Base-by-base conservation (phyloP, 2,797 vertebrate genomes). In the Macroramphosus scolopax region DNA sequence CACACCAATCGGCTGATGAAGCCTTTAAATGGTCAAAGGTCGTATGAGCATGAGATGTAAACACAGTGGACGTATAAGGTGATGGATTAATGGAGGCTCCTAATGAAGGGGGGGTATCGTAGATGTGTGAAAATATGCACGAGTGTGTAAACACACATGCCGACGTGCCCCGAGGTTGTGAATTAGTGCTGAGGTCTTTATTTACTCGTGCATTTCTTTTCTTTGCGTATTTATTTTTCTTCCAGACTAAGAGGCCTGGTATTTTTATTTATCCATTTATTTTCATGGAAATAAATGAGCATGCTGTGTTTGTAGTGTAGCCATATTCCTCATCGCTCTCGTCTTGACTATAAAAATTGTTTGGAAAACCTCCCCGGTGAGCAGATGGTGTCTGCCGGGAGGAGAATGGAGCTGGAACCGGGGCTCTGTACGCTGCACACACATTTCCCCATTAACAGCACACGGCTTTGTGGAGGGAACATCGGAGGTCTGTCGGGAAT, bases 381-480 rank as follows among this genome's bases (percentile, higher is more conserved):
- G 80, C 87, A 90, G 89, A 91, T 91, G 89, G 84, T 38, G 49
- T 86, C 85, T 81, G 83, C 76, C 67, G 60, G 72, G 80, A 83
- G 75, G 65, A 84, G 73, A 82, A 71, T 54, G 57, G 68, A 83
- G 60, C 77, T 77, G 69, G 72, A 86, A 79, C 74, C 73, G 66
- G 75, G 68, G 48, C 73, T 77, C 60, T 60, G 37, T 58, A 62
- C 58, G 35, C 77, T 69, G 51, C 51, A 50, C 63, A 75, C 59
- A 1, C n/a, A 37, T 12, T 35, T 34, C 9, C 41, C 59, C 32
- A 34, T 78, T 69, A 72, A 32, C 64, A 73, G 65, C 59, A 39
- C 46, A 64, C 65, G 54, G 45, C 62, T 78, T 71, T 72, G 65
- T 69, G 51, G 62, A 55, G 41, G 65, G 72, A 80, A 75, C 70